phyloP scores from a whole-genome alignment of 2,888 invertebrate species.

The Polyommatus iphigenia region DNA sequence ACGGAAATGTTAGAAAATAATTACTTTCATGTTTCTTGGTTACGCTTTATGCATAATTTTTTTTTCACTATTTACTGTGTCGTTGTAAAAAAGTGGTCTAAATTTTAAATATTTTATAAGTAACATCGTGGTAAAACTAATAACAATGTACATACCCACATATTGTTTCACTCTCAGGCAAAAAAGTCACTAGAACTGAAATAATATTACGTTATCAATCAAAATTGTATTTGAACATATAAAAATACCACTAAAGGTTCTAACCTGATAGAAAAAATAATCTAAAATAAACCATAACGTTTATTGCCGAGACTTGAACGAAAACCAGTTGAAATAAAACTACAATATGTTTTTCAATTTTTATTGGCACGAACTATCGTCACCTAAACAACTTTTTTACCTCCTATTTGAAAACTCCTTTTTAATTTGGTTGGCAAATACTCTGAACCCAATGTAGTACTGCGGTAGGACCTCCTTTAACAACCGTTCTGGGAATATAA shows the following conservation, averaged over 20 bases:
- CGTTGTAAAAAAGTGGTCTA: not conserved
- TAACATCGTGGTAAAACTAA: not conserved
- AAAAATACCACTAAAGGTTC: not conserved
- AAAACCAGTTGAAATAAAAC: constrained; percentile 3
- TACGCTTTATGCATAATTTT: not conserved
- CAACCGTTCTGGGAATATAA: constrained; percentile 81
- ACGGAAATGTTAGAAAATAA: not conserved
- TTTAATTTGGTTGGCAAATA: constrained; percentile 56
- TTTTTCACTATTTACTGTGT: not conserved
- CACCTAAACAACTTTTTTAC: not conserved
- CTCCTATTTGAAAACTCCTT: constrained; percentile 51
- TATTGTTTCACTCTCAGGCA: not conserved
- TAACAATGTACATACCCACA: constrained; percentile 1
- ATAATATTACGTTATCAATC: not conserved
- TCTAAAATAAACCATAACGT: constrained; percentile 12
- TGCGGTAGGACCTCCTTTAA: constrained; percentile 57
- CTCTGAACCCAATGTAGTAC: constrained; percentile 65
- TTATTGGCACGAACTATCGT: not conserved
- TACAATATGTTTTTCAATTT: not conserved
- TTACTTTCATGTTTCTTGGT: not conserved
- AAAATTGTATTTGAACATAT: not conserved
- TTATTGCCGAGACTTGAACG: not conserved
- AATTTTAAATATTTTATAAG: too few species aligned
- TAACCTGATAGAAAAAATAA: constrained; percentile 17
- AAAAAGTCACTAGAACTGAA: not conserved